Percentiles rank a stretch among this genome's conserved stretches.
Evolutionary conservation across 2,113 vertebrate species (phyloP).

Genomic region (Charadrius vociferus): DNA sequence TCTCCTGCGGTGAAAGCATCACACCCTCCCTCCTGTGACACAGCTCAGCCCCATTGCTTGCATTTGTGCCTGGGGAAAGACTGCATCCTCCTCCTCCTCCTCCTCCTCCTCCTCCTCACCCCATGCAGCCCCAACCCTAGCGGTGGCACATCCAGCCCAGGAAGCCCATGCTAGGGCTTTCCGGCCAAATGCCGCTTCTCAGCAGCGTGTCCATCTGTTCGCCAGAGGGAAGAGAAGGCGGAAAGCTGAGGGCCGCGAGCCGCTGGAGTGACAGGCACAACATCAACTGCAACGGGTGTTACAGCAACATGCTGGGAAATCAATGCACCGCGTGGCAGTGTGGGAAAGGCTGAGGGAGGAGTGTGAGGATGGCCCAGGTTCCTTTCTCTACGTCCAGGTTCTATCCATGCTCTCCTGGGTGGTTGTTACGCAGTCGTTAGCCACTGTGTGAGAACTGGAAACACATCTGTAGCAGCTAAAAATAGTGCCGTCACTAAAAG

Average conservation of each 20-base stretch:
- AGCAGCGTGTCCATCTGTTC: background rate
- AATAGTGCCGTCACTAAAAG: background rate
- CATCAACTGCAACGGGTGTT: background rate
- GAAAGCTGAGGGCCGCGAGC: background rate
- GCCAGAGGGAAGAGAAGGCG: background rate
- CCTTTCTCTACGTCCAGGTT: background rate
- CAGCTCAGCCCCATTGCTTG: background rate
- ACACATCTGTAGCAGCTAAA: background rate
- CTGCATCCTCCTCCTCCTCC: background rate
- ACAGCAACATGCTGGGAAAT: background rate
- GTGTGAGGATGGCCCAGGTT: background rate
- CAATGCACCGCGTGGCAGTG: background rate
- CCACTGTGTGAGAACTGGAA: background rate
- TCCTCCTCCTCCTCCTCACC: background rate
- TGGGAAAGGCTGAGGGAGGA: background rate
- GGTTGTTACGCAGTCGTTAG: accelerated
- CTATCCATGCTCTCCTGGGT: background rate
- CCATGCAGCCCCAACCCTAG: background rate
- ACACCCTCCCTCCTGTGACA: background rate
- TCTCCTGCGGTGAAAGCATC: background rate
- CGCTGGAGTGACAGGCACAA: slow-evolving; percentile 10
- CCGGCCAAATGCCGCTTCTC: background rate
- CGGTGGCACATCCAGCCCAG: background rate
- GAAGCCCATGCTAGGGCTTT: background rate
- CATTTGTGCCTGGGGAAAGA: background rate